These are phyloP conservation scores for Drosophila cracens DNA, from an alignment of 2,888 invertebrate species.

Conservation along the genomic window DNA sequence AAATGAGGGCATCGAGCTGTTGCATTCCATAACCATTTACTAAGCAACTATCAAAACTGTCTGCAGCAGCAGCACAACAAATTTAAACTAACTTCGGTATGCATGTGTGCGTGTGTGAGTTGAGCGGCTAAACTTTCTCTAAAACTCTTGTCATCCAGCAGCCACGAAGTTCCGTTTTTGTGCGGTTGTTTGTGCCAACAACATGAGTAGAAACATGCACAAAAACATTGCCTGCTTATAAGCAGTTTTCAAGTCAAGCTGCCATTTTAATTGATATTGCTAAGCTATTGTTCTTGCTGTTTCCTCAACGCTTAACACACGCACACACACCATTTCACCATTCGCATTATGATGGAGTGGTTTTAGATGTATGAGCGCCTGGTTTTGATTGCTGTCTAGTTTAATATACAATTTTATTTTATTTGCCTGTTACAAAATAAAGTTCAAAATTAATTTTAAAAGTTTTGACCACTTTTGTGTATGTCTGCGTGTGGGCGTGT, in stretches of 20 bases:
- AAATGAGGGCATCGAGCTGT: slow-evolving; percentile 26
- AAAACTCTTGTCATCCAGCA: slow-evolving; percentile 32
- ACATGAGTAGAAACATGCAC: slow-evolving; percentile 11
- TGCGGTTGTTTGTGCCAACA: slow-evolving; percentile 58
- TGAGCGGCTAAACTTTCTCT: slow-evolving; percentile 42
- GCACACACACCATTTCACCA: slow-evolving; percentile 48
- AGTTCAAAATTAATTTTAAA: slow-evolving; percentile 74
- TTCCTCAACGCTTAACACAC: slow-evolving; percentile 16
- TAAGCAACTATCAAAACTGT: slow-evolving; percentile 70
- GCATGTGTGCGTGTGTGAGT: slow-evolving; percentile 25
- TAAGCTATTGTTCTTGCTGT: slow-evolving; percentile 30
- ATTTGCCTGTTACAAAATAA: slow-evolving; percentile 52
- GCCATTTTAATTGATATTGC: slow-evolving; percentile 74
- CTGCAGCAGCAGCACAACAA: slow-evolving; percentile 59
- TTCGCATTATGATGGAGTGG: not conserved
- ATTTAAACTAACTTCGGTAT: slow-evolving; percentile 36
- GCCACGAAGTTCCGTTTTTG: slow-evolving; percentile 54
- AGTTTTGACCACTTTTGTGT: slow-evolving; percentile 59
- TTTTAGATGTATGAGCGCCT: slow-evolving; percentile 43
- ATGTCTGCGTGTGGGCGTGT: slow-evolving; percentile 14
- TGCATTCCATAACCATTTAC: slow-evolving; percentile 50
- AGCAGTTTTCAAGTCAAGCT: slow-evolving; percentile 63
- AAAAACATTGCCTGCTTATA: slow-evolving; percentile 47
- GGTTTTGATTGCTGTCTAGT: slow-evolving; percentile 70
- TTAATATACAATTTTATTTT: slow-evolving; percentile 53